These are phyloP conservation scores for Drosophila antonietae DNA, from an alignment of 2,888 invertebrate genomes.

Conservation along the genomic window DNA sequence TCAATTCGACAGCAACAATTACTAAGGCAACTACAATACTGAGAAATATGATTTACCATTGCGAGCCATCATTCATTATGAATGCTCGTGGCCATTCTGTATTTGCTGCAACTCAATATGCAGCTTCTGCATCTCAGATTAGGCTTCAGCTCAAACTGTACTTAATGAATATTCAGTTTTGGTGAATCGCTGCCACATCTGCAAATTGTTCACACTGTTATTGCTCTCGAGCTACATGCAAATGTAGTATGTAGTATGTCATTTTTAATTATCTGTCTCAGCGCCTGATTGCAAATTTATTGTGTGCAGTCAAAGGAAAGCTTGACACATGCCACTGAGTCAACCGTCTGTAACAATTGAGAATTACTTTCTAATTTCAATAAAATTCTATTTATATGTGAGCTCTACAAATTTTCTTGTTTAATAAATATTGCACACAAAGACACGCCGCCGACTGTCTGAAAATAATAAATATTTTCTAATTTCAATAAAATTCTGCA, in stretches of 20 bases:
- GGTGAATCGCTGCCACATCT: not conserved
- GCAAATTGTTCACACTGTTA: not conserved
- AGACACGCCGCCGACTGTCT: too few relatives aligned
- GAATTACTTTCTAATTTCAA: too few relatives aligned
- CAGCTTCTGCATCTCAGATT: not conserved
- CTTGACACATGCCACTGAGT: not conserved
- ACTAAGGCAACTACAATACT: conserved; percentile 3
- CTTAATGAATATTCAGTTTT: not conserved
- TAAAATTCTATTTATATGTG: too few relatives aligned
- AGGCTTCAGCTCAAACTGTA: not conserved
- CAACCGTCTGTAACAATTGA: too few relatives aligned
- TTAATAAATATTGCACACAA: not conserved
- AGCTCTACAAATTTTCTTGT: too few relatives aligned
- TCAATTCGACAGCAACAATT: conserved; percentile 59
- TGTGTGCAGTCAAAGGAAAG: not conserved
- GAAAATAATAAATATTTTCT: not conserved
- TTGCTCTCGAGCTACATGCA: not conserved
- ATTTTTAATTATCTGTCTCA: not conserved
- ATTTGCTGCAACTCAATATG: not conserved
- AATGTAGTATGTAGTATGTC: too few relatives aligned
- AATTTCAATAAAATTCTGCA: not conserved
- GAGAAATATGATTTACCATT: not conserved
- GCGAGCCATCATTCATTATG: not conserved
- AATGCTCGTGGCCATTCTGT: not conserved
- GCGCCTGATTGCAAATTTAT: not conserved